These are phyloP conservation scores for Amblyopsis hoosieri DNA, from an alignment of 2,797 vertebrate species.

Conservation along the genomic window DNA sequence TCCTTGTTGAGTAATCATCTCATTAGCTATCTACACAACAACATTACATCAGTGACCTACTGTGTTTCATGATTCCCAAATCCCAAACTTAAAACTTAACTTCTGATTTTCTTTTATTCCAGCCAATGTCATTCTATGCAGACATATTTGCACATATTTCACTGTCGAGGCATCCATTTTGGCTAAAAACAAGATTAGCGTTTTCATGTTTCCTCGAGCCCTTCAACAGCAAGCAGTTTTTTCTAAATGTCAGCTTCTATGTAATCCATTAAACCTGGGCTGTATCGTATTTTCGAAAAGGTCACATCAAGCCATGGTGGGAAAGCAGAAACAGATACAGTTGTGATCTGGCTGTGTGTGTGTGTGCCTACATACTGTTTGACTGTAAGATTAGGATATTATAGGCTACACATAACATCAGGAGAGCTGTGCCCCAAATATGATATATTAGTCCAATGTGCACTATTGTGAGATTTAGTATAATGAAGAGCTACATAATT, in stretches of 20 bases:
- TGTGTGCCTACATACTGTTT: slow-evolving; percentile 12
- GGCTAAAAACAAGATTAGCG: slow-evolving; percentile 38
- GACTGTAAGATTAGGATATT: slow-evolving; percentile 20
- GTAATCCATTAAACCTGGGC: slow-evolving; percentile 66
- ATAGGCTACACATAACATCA: slow-evolving; percentile 15
- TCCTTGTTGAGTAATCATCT: neutral
- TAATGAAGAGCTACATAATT: too few relatives aligned
- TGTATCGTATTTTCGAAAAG: slow-evolving; percentile 72
- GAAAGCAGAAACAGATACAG: slow-evolving; percentile 43
- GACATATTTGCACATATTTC: neutral
- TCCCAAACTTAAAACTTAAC: neutral
- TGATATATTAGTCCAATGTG: neutral
- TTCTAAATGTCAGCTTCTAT: slow-evolving; percentile 76
- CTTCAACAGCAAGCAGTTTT: slow-evolving; percentile 47
- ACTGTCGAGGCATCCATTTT: slow-evolving; percentile 15
- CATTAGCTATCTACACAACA: neutral
- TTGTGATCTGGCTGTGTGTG: slow-evolving; percentile 34
- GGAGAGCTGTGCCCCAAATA: neutral
- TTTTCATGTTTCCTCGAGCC: slow-evolving; percentile 55
- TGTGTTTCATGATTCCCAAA: slow-evolving; percentile 2
- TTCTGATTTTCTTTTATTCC: slow-evolving; percentile 1
- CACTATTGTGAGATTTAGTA: too few relatives aligned
- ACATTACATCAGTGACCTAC: neutral
- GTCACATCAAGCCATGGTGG: slow-evolving; percentile 61
- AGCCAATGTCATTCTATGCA: neutral